Base-by-base conservation (phyloP, 2,888 invertebrate species). In the Drosophila yooni region DNA sequence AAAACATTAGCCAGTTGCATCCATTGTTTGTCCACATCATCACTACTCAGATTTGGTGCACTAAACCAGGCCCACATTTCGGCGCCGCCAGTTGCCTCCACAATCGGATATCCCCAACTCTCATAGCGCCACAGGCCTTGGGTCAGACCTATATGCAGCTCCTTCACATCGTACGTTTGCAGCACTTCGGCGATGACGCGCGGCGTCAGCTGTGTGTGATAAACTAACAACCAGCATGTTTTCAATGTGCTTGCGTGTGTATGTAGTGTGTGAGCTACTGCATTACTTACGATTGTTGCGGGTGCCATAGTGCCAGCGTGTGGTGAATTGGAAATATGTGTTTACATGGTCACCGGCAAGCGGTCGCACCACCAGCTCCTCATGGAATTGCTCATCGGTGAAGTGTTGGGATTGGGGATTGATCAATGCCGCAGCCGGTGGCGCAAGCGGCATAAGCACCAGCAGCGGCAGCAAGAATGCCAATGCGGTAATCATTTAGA, bases 31-130 rank as follows among this genome's bases (percentile, higher is more conserved):
- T 99, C 96, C 11, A 98, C 95, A 57, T 90, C 81, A 0, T 64
- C 54, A 15, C 74, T 61, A 1, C 90, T 91, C 5, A 93, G 79
- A 89, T 96, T 94, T 0, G 34, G 27, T 65, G 89, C 80, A 2
- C 95, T 95, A 91, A 99, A 99, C 98, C 99, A 99, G 0, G 97
- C 98, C 95, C 97, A 97, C 0, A 99, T 94, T 93, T 99, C 98
- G 2, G 98, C 98, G 8, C 99, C 99, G 1, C 98, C 97, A 0
- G 98, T 97, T 4, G 98, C 97, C 92, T 98, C 97, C 15, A 96
- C 93, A 34, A 97, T 95, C 3, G 99, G 98, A 93, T 98, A 98
- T 1, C 99, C 99, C 99, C 99, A 99, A 65, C 96, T 95, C 81
- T 97, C 96, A 92, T 98, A 96, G 74, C 97, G 95, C 99, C 99